Base-by-base conservation (phyloP, 2,888 invertebrate species). In the Meta bourneti region DNA sequence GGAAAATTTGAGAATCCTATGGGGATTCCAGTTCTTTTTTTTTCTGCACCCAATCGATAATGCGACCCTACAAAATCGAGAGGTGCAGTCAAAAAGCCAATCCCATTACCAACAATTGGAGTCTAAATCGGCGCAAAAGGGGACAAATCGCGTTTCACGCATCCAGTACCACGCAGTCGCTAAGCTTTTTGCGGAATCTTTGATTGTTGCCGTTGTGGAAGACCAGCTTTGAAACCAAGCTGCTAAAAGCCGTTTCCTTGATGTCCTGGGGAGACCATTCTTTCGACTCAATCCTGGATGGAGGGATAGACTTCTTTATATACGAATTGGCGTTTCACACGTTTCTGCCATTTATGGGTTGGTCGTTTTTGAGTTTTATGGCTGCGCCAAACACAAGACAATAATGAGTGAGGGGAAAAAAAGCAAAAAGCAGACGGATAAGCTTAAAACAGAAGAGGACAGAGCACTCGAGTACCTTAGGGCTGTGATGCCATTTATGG, bases 71-170 rank as follows among this genome's bases (percentile, higher is more conserved):
- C 11, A 54, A 69, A 81, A 69, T 74, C 51, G 77, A 85, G 89
- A 72, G 52, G 34, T 71, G 71, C 78, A 90, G 83, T 87, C 91
- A 91, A 87, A 91, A 91, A 87, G 91, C 78, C 91, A 91, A 91
- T 91, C 91, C 91, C 74, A 91, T 91, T 91, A 91, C 74, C n/a
- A 16, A 51, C 78, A 91, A 91, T 91, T 83, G 19, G 83, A 78
- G 77, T 86, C 78, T 61, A 49, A 88, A 81, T 88, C 87, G 71
- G 80, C 77, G 87, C 71, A 77, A 79, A 75, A 54, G 74, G 70
- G 54, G 72, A 11, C 49, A 78, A 91, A 91, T 91, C 87, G 83
- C 52, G 69, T 91, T 91, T 87, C 83, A 91, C 83, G 91, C 91
- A 78, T 87, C 82, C 82, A 6, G 16, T 72, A 19, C 16, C 75